Conservation (phyloP, 1,140 invertebrate species). For the Epicauta chinensis region DNA sequence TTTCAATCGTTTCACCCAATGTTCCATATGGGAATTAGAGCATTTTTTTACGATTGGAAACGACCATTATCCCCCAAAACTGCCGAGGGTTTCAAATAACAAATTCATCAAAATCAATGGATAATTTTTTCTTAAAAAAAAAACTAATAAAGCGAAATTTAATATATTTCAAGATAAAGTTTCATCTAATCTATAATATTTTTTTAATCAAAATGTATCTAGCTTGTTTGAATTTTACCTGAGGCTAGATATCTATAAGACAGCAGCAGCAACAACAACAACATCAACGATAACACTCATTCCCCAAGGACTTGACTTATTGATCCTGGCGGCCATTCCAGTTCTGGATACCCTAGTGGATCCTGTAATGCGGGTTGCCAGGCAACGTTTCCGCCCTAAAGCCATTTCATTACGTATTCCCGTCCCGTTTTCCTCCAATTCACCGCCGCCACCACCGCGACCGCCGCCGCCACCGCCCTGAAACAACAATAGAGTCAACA, state of each 20-base stretch:
- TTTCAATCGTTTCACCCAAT: slow-evolving; percentile 5
- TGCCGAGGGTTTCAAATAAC: no score
- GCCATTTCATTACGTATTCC: slow-evolving; percentile 23
- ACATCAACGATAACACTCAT: neutral
- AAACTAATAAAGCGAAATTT: no score
- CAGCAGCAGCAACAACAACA: no score
- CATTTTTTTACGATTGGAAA: no score
- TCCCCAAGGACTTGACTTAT: slow-evolving; percentile 37
- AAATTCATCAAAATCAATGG: no score
- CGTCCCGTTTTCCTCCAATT: slow-evolving; percentile 4
- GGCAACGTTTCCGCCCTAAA: slow-evolving; percentile 30
- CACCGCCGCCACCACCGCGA: slow-evolving; percentile 3
- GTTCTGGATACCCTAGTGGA: slow-evolving; percentile 19
- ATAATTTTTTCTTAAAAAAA: no score
- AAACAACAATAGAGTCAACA: slow-evolving; percentile 6
- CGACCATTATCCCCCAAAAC: no score
- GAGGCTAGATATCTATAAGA: no score
- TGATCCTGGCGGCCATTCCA: slow-evolving; percentile 35
- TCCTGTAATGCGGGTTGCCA: slow-evolving; percentile 27
- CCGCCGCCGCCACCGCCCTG: slow-evolving; percentile 4
- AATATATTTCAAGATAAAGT: no score
- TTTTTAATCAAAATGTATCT: no score
- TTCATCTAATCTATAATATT: no score
- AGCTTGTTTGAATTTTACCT: no score
- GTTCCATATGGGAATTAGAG: slow-evolving; percentile 5